phyloP scores from a whole-genome alignment of 2,113 vertebrate species.

The Azemiops feae region DNA sequence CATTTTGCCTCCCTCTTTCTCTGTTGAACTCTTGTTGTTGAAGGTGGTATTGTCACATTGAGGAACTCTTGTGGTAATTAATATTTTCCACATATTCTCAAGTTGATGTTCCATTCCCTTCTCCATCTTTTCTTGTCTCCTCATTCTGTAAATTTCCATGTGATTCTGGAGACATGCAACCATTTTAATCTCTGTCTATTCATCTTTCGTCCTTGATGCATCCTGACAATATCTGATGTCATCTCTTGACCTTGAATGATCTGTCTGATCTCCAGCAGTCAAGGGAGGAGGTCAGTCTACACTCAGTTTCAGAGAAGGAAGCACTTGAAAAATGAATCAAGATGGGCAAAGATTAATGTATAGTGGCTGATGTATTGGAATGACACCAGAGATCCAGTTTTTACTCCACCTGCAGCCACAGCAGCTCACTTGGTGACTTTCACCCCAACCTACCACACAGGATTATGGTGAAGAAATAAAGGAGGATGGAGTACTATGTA shows the following conservation, averaged over 20 bases:
- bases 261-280: background rate
- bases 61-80: too few relatives aligned
- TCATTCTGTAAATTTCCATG: background rate
- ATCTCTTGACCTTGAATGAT: background rate
- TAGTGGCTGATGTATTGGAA: background rate
- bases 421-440: background rate
- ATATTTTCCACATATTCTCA: background rate
- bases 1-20: background rate
- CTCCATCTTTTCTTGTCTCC: background rate
- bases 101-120: background rate
- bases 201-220: too few relatives aligned
- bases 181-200: too few relatives aligned
- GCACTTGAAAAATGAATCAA: background rate
- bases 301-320: background rate
- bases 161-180: too few relatives aligned
- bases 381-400: background rate
- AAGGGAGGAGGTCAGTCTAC: background rate
- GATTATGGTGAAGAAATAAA: background rate
- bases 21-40: background rate
- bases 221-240: too few relatives aligned
- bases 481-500: background rate
- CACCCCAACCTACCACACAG: background rate
- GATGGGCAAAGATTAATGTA: background rate
- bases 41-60: background rate
- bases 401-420: background rate